Evolutionary conservation across 2,888 invertebrate species (phyloP).

Genomic region (Drosophila quasianomalipes): DNA sequence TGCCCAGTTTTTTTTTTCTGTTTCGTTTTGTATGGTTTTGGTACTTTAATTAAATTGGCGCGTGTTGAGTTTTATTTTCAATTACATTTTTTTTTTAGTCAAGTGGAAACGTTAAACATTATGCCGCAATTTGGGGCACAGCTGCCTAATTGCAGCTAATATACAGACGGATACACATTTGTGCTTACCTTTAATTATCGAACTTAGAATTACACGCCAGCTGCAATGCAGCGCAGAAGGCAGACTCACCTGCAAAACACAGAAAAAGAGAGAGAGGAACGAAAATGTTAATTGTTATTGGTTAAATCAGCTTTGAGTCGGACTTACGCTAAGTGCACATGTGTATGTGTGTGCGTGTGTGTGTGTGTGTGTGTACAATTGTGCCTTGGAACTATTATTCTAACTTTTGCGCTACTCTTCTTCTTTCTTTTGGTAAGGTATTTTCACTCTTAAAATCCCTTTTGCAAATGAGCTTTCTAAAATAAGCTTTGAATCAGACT

Average conservation of each 20-base stretch:
- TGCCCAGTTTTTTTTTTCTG: conserved; percentile 24
- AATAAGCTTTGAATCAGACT: not conserved
- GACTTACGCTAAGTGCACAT: conserved; percentile 10
- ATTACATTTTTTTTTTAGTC: conserved; percentile 21
- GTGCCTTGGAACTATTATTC: not conserved
- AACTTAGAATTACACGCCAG: conserved; percentile 53
- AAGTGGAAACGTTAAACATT: conserved; percentile 2
- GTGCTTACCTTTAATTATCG: conserved; percentile 66
- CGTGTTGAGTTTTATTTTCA: conserved; percentile 54
- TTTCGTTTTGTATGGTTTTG: conserved; percentile 30
- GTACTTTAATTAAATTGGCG: conserved; percentile 55
- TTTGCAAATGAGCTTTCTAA: not conserved
- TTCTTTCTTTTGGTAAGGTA: not conserved
- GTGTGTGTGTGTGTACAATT: not conserved
- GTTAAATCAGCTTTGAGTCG: conserved; percentile 27
- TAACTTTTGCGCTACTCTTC: not conserved
- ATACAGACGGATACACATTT: not conserved
- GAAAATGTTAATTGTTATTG: conserved; percentile 46
- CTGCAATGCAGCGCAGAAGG: conserved; percentile 20
- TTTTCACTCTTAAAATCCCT: not conserved
- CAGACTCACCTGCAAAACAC: conserved; percentile 73
- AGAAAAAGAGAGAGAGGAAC: conserved; percentile 28
- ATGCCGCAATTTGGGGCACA: conserved; percentile 61
- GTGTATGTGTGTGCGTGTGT: not conserved
- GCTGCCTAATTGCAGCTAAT: conserved; percentile 54